A percentile compares a stretch with the other conserved stretches of the same genome.
Conservation (phyloP, 2,888 invertebrate genomes). For the Ecdyonurus torrentis region DNA sequence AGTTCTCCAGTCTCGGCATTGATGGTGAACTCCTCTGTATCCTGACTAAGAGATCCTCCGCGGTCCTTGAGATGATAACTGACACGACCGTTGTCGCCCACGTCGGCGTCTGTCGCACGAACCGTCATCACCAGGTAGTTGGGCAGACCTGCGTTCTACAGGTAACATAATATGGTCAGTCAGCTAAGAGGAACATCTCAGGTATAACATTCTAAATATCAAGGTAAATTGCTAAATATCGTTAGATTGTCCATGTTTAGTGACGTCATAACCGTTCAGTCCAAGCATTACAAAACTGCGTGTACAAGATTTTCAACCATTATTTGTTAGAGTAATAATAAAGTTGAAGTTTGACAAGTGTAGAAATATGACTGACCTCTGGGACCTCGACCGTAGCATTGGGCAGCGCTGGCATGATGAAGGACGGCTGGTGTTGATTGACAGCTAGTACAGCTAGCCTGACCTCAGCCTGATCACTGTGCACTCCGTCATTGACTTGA, state of each 20-base stretch:
- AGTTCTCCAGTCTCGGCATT: slow-evolving; percentile 65
- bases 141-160: slow-evolving; percentile 51
- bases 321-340: too few species aligned
- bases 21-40: slow-evolving; percentile 68
- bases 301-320: too few species aligned
- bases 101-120: slow-evolving; percentile 64
- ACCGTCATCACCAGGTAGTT: slow-evolving; percentile 66
- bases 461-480: slow-evolving; percentile 50
- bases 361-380: slow-evolving; percentile 38
- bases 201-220: too few species aligned
- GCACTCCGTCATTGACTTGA: slow-evolving; percentile 42
- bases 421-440: slow-evolving; percentile 66
- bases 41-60: slow-evolving; percentile 54
- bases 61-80: slow-evolving; percentile 63
- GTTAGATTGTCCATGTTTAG: too few species aligned
- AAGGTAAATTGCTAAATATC: too few species aligned
- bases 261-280: too few species aligned
- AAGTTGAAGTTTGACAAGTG: slow-evolving; percentile 5
- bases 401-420: slow-evolving; percentile 55
- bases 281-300: too few species aligned
- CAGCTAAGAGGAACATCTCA: too few species aligned
- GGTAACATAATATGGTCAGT: too few species aligned
- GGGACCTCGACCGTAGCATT: slow-evolving; percentile 66
- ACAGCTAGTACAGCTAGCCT: slow-evolving; percentile 60
- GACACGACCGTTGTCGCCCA: slow-evolving; percentile 66